Evolutionary conservation across 2,797 vertebrate species (phyloP).

Genomic region (Phalloptychus januarius): DNA sequence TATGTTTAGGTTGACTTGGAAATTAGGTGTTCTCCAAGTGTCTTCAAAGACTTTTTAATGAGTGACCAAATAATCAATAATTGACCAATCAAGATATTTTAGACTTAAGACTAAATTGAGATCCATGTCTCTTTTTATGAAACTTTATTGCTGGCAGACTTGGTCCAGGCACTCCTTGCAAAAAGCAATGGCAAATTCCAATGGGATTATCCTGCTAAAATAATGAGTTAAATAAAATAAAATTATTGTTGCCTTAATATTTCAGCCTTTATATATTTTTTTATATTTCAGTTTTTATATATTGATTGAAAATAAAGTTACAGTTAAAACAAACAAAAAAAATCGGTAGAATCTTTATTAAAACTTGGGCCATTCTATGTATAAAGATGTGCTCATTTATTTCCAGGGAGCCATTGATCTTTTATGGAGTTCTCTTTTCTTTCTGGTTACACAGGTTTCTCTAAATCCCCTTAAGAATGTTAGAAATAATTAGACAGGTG

Average conservation of each 20-base stretch:
- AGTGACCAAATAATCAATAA: neutral
- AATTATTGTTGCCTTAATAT: neutral
- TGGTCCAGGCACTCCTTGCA: neutral
- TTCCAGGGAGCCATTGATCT: neutral
- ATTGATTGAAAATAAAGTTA: neutral
- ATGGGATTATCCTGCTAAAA: neutral
- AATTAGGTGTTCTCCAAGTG: neutral
- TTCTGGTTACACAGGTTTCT: neutral
- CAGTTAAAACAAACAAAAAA: neutral
- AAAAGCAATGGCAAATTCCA: no score
- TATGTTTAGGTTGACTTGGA: neutral
- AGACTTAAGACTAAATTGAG: neutral
- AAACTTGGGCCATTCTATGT: neutral
- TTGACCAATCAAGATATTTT: neutral
- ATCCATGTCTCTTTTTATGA: neutral
- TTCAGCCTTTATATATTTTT: neutral
- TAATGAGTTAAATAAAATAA: neutral
- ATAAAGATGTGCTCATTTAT: neutral
- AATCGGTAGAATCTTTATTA: neutral
- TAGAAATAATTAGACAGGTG: conserved; percentile 8
- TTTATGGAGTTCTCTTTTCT: neutral
- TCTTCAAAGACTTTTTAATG: neutral
- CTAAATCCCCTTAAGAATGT: conserved; percentile 13
- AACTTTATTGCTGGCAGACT: neutral
- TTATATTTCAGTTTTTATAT: neutral